Conservation (phyloP, 92 coral and sea anemone species). For the Epizoanthus rinbou region DNA sequence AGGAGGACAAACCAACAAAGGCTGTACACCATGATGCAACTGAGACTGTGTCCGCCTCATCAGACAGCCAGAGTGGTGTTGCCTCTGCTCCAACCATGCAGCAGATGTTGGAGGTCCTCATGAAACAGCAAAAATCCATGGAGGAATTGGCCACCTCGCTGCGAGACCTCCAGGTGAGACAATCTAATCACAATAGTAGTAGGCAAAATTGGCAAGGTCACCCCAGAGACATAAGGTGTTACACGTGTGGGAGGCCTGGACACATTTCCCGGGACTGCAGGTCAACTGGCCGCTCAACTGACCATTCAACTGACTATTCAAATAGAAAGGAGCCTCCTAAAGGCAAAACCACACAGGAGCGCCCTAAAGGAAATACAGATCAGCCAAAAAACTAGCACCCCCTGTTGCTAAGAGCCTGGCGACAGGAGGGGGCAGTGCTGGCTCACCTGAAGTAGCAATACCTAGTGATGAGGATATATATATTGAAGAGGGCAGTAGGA, state of each 20-base stretch:
- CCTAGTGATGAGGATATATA: too few relatives aligned
- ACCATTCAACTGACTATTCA: constrained; percentile 8
- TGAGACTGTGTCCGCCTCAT: not conserved
- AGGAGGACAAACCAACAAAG: constrained; percentile 25
- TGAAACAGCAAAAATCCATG: constrained; percentile 36
- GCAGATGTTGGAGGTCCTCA: constrained; percentile 27
- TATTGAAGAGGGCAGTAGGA: too few relatives aligned
- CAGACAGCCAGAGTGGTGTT: constrained; percentile 2
- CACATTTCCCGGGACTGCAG: constrained; percentile 52
- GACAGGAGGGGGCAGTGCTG: too few relatives aligned
- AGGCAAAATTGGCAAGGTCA: not conserved
- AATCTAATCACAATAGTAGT: not conserved
- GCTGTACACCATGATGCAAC: not conserved
- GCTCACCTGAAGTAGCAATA: too few relatives aligned
- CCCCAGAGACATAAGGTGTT: not conserved
- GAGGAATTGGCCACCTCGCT: constrained; percentile 20
- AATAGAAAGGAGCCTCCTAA: not conserved
- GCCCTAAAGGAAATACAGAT: not conserved
- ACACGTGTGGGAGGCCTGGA: constrained; percentile 30
- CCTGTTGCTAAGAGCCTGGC: constrained; percentile 52
- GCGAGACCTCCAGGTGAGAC: constrained; percentile 15
- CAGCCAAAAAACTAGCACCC: constrained; percentile 52
- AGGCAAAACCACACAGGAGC: not conserved
- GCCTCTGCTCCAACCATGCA: constrained; percentile 28
- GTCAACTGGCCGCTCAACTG: constrained; percentile 1